A percentile compares a stretch with the other conserved stretches of the same genome.
phyloP scores from a whole-genome alignment of 2,797 vertebrate species.

The Sebastiscus albofasciatus region DNA sequence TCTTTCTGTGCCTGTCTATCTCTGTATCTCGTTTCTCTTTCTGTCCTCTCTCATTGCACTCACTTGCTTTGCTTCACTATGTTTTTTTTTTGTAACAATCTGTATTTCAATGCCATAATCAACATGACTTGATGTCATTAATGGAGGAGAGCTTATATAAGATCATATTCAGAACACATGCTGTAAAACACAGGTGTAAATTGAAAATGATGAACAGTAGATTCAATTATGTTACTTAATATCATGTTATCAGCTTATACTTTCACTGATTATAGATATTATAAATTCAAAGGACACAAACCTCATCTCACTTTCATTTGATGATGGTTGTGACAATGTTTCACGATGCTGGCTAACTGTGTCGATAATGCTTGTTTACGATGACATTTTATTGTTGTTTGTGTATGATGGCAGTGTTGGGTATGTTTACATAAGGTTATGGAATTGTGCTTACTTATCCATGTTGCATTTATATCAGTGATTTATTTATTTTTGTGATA shows the following conservation, averaged over 20 bases:
- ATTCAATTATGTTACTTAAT: not conserved
- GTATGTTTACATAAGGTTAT: not conserved
- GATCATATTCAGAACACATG: not conserved
- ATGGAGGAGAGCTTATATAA: not conserved
- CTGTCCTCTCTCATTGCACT: conserved; percentile 27
- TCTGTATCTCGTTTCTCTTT: conserved; percentile 31
- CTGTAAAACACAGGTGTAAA: conserved; percentile 30
- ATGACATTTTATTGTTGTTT: not conserved
- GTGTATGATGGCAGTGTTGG: not conserved
- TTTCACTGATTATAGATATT: not conserved
- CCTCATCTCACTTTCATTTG: not conserved
- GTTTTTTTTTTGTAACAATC: conserved; percentile 45
- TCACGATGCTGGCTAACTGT: not conserved
- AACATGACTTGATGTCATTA: conserved; percentile 14
- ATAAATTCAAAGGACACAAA: not conserved
- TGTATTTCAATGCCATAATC: conserved; percentile 36
- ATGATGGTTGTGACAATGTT: not conserved
- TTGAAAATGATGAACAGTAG: conserved; percentile 15
- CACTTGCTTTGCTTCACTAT: conserved; percentile 34
- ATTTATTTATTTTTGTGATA: too few species aligned
- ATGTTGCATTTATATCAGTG: too few species aligned
- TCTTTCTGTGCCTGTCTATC: conserved; percentile 27
- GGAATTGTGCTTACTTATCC: not conserved
- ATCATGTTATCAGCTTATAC: not conserved
- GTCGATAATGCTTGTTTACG: not conserved